These are phyloP conservation scores for Hormaphis cornu DNA, from an alignment of 1,140 invertebrate species.

Conservation along the genomic window DNA sequence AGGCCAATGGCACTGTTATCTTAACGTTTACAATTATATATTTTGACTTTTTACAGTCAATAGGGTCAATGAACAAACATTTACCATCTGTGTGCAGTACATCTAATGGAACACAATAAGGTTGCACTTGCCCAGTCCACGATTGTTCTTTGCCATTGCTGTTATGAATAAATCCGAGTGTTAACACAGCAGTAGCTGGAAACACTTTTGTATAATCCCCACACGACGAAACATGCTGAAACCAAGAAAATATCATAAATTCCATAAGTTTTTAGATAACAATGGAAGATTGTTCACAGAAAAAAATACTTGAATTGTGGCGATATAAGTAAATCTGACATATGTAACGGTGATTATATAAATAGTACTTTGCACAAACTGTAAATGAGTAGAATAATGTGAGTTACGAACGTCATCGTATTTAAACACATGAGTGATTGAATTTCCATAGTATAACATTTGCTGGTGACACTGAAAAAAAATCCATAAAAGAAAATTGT, in stretches of 20 bases:
- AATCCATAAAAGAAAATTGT: neutral
- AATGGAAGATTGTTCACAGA: neutral
- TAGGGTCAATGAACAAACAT: conserved; percentile 21
- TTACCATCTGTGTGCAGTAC: conserved; percentile 11
- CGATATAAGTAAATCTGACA: neutral
- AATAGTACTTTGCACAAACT: conserved; percentile 7
- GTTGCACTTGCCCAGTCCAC: conserved; percentile 10
- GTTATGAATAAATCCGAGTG: neutral
- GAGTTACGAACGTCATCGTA: neutral
- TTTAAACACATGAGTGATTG: neutral
- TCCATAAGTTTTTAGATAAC: neutral
- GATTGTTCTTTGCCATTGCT: neutral
- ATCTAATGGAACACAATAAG: conserved; percentile 18
- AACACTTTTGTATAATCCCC: conserved; percentile 14
- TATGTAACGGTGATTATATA: conserved; percentile 16
- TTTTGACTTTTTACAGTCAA: neutral
- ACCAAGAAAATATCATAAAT: neutral
- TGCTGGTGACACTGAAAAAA: conserved; percentile 8
- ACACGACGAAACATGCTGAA: conserved; percentile 8
- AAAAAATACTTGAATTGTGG: conserved; percentile 17
- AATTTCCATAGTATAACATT: conserved; percentile 11
- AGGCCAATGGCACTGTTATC: neutral
- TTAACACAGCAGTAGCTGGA: neutral
- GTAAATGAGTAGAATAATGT: conserved; percentile 9
- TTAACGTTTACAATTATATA: neutral